phyloP scores from a whole-genome alignment of 2,113 vertebrate genomes.

The Platysternon megacephalum region DNA sequence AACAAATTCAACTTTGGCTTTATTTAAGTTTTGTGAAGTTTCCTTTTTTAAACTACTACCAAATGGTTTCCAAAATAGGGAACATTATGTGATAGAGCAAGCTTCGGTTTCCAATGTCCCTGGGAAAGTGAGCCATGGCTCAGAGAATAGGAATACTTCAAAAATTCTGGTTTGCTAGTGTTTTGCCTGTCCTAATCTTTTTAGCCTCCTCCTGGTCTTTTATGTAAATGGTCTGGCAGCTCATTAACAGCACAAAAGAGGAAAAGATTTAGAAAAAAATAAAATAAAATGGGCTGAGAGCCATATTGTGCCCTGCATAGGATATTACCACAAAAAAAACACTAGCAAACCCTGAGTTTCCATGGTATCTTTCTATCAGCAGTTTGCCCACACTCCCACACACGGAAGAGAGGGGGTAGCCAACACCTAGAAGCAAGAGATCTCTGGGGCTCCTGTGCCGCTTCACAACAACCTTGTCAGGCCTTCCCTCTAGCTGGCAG shows the following conservation, averaged over 20 bases:
- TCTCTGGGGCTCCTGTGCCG: background rate
- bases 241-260: background rate
- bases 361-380: background rate
- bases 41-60: conserved; percentile 63
- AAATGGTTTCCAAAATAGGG: conserved; percentile 67
- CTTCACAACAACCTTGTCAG: background rate
- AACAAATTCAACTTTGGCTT: conserved; percentile 20
- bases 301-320: background rate
- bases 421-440: background rate
- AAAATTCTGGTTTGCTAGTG: conserved; percentile 7
- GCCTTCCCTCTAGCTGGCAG: background rate
- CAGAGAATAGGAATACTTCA: conserved; percentile 47
- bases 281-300: background rate
- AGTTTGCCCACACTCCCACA: background rate
- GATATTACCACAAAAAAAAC: background rate
- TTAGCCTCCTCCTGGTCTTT: conserved; percentile 8
- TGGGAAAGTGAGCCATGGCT: conserved; percentile 45
- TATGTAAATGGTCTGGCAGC: background rate
- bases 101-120: background rate
- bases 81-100: conserved; percentile 27
- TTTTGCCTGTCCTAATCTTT: background rate
- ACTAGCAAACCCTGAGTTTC: rapidly evolving
- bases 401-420: rapidly evolving
- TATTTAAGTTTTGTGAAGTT: conserved; percentile 36
- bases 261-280: background rate